These are phyloP conservation scores for Hyphantria cunea DNA, from an alignment of 1,140 invertebrate genomes.

Conservation along the genomic window DNA sequence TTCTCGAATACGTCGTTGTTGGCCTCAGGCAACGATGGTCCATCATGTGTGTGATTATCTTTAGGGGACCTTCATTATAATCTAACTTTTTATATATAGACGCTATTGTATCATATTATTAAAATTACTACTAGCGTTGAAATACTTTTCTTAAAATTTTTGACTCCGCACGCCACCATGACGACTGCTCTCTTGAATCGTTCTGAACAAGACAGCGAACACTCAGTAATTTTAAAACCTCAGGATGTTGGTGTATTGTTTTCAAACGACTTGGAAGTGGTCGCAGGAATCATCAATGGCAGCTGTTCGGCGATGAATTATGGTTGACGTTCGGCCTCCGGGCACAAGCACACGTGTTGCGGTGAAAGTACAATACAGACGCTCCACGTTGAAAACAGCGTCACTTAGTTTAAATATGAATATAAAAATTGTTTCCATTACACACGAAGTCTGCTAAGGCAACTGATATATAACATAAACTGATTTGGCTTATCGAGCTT, in stretches of 20 bases:
- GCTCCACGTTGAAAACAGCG: neutral
- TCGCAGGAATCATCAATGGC: constrained; percentile 27
- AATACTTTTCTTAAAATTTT: too few relatives aligned
- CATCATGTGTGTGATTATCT: constrained; percentile 29
- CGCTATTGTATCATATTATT: constrained; percentile 2
- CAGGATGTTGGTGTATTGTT: constrained; percentile 19
- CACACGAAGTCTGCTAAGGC: neutral
- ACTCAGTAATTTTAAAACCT: constrained; percentile 25
- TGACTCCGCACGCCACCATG: too few relatives aligned
- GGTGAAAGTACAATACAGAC: constrained; percentile 27
- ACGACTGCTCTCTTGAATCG: too few relatives aligned
- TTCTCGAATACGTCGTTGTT: constrained; percentile 8
- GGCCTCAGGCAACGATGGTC: constrained; percentile 8
- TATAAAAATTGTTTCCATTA: neutral
- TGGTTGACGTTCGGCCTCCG: constrained; percentile 6
- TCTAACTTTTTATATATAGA: constrained; percentile 12
- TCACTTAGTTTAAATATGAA: neutral
- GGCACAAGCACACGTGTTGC: constrained; percentile 15
- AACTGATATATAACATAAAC: constrained; percentile 8
- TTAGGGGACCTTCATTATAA: constrained; percentile 32
- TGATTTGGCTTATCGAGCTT: constrained; percentile 17
- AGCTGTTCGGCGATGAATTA: constrained; percentile 29
- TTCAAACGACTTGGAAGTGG: constrained; percentile 23
- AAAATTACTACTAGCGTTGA: neutral
- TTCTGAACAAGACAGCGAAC: neutral